Evolutionary conservation across 2,113 vertebrate genomes (phyloP).

Genomic region (Prochilodus magdalenae): DNA sequence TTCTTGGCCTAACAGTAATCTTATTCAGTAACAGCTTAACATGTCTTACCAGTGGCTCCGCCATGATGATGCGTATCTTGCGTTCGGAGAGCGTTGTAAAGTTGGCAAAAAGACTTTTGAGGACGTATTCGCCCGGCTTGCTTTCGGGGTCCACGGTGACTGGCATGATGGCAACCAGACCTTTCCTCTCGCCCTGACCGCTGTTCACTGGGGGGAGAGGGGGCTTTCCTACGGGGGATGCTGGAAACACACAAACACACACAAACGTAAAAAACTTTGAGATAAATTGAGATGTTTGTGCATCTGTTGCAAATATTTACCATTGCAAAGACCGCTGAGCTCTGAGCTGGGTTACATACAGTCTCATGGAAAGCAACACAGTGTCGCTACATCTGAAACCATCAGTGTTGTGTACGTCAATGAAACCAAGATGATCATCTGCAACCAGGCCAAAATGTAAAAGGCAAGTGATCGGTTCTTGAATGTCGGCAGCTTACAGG

Average conservation of each 20-base stretch:
- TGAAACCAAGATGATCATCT: too few species aligned
- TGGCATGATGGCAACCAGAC: slow-evolving; percentile 91
- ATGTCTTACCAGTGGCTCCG: slow-evolving; percentile 91
- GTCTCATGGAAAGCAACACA: too few species aligned
- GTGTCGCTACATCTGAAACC: not conserved
- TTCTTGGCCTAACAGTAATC: too few species aligned
- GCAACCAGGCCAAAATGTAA: not conserved
- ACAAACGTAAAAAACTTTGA: not conserved
- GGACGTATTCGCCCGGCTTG: slow-evolving; percentile 97
- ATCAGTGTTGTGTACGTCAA: not conserved
- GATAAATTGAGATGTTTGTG: too few species aligned
- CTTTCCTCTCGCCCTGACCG: slow-evolving; percentile 87
- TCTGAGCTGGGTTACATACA: too few species aligned
- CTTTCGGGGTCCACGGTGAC: slow-evolving; percentile 96
- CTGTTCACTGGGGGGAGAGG: slow-evolving; percentile 84
- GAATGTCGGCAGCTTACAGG: not conserved
- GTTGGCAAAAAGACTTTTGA: slow-evolving; percentile 97
- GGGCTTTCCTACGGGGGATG: slow-evolving; percentile 94
- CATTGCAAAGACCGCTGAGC: too few species aligned
- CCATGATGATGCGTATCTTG: slow-evolving; percentile 99
- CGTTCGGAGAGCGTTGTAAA: slow-evolving; percentile 94
- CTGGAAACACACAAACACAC: slow-evolving; percentile 68
- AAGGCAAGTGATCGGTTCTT: not conserved
- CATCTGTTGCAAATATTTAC: too few species aligned
- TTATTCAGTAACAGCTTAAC: too few species aligned